Evolutionary conservation across 2,888 invertebrate genomes (phyloP).

Genomic region (Nomada fabriciana): DNA sequence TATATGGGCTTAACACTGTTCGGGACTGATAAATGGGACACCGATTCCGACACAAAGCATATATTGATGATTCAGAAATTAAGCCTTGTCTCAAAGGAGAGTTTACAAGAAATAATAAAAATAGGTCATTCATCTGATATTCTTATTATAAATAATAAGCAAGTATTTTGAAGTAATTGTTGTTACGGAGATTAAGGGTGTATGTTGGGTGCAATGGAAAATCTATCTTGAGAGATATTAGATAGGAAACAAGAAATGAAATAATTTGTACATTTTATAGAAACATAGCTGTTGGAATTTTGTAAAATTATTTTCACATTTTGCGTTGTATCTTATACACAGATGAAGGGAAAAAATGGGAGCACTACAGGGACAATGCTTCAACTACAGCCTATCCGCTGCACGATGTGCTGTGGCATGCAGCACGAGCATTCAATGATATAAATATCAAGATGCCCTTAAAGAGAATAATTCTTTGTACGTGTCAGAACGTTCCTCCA

Average conservation of each 20-base stretch:
- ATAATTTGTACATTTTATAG: neutral
- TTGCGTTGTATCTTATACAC: neutral
- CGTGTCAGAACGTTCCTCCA: conserved; percentile 63
- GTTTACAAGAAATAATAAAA: conserved; percentile 53
- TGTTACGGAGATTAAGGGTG: neutral
- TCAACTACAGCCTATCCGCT: conserved; percentile 61
- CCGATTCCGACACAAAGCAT: conserved; percentile 52
- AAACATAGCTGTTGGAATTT: neutral
- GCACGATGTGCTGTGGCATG: conserved; percentile 67
- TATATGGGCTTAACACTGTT: conserved; percentile 73
- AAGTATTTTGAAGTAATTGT: neutral
- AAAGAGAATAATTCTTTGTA: conserved; percentile 67
- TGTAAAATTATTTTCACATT: neutral
- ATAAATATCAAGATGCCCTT: conserved; percentile 60
- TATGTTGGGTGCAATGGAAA: conserved; percentile 5
- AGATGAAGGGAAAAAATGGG: conserved; percentile 46
- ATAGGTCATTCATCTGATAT: conserved; percentile 51
- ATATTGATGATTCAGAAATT: conserved; percentile 66
- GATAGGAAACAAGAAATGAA: neutral
- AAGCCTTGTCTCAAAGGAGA: conserved; percentile 36
- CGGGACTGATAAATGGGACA: conserved; percentile 64
- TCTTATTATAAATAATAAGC: neutral
- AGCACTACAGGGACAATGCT: conserved; percentile 33
- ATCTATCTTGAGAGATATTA: neutral
- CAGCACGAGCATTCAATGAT: conserved; percentile 52